Conservation (phyloP, 1,140 invertebrate species). For the Megathymus violae region DNA sequence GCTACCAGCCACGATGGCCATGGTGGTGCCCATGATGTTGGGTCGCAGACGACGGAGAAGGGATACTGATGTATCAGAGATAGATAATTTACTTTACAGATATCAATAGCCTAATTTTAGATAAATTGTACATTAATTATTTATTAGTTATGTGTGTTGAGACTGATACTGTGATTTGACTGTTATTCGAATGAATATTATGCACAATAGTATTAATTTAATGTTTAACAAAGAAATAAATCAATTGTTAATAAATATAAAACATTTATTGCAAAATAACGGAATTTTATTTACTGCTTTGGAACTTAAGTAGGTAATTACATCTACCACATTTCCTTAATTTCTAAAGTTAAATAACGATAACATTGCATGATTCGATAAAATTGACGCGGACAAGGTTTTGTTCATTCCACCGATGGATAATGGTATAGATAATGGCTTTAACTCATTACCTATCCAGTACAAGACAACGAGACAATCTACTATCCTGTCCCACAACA, state of each 20-base stretch:
- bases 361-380: neutral
- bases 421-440: no score
- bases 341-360: neutral
- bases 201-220: neutral
- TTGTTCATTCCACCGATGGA: no score
- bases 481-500: no score
- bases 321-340: neutral
- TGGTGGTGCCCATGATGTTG: conserved; percentile 90
- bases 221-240: conserved; percentile 27
- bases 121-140: conserved; percentile 14
- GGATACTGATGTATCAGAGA: conserved; percentile 40
- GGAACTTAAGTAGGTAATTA: neutral
- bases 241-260: conserved; percentile 14
- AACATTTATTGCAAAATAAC: conserved; percentile 29
- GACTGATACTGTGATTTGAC: conserved; percentile 21
- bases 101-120: conserved; percentile 28
- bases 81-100: conserved; percentile 17
- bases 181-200: conserved; percentile 1
- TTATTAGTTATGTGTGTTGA: conserved; percentile 7
- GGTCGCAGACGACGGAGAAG: conserved; percentile 83
- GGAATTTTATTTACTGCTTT: conserved; percentile 14
- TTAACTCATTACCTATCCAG: no score
- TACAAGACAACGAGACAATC: no score
- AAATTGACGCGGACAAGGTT: no score
- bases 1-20: conserved; percentile 91